Evolutionary conservation across 2,888 invertebrate genomes (phyloP), one percentile per base, ranked within the genome.

Genomic region (Andrena bicolor): DNA sequence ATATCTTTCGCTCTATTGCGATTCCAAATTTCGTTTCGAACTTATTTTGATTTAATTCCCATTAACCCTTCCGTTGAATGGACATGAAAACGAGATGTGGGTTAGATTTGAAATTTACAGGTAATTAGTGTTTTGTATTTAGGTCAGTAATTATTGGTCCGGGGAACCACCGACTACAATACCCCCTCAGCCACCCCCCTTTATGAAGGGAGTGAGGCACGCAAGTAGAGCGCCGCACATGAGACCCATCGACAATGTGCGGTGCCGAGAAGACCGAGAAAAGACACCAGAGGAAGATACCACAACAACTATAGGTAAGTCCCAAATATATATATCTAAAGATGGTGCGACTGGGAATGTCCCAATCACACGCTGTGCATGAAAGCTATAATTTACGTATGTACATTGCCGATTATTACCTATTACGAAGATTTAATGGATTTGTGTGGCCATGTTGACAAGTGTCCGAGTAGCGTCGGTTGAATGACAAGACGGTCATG

Each of bases 271-370:
- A 61, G 91, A 92, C 10, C 91, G 92, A 75, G 94, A 93, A 72
- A 93, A 91, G 79, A 93, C 93, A 41, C 94, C 93, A 0, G 94
- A 94, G 56, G 93, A 93, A 71, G 94, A 94, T 58, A 90, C 92
- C 2, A 91, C 90, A 70, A 90, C 90, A 58, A 92, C 93, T 41
- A 90, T 94, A 84, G 93, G 93, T 93, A 89, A 83, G 56, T 60
- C 10, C 4, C 28, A n/a, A 32, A 61, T 20, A 35, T 32, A 32
- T 30, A 8, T 8, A n/a, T 60, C n/a, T 20, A 4, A n/a, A 5
- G 20, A 20, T n/a, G 7, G 7, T 30, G 30, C 30, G 60, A 6
- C 16, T 7, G 32, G 32, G 20, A 20, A 61, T 61, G 2, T 3
- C 16, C 2, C 6, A 13, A 28, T 26, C 16, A 58, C 16, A 58